Base-by-base conservation (phyloP, 2,888 invertebrate genomes). In the Pherbina coryleti region DNA sequence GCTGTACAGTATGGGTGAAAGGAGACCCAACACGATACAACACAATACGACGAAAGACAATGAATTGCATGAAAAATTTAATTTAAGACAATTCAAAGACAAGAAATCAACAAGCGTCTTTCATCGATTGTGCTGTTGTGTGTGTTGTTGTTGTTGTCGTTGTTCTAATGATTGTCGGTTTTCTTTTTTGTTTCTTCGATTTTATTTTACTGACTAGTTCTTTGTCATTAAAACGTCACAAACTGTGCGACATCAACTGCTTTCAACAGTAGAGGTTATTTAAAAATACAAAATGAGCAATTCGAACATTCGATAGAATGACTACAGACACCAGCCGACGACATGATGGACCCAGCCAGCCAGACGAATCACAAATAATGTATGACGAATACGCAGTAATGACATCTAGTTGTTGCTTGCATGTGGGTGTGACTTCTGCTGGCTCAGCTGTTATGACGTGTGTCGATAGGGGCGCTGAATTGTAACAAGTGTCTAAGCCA, bases 81-180 rank as follows among this genome's bases (percentile, higher is more conserved):
- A 72, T 72, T 72, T 57, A 72, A 60, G 34, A 60, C 34, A 60
- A 51, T 51, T 57, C 37, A 57, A 72, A 67, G 22, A 44, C 37
- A 5, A 67, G 44, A 51, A 25, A 69, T 49, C 69, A 69, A 28
- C 49, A 53, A 69, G 69, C 69, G 19, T 69, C 51, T 51, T 14
- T 69, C 25, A 51, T 69, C 14, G 69, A 34, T 66, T 49, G 22
- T 49, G n/a, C 14, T 69, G 9, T 22, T 22, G 14, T 25, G 11
- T 25, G 57, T 28, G 25, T 22, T 25, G 11, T 7, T 5, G 37
- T 44, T 11, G n/a, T n/a, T n/a, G n/a, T n/a, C n/a, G n/a, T 44
- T 14, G 5, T 60, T 14, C 11, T 44, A 37, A 37, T 37, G 37
- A 37, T 44, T 44, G 1, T 44, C 2, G 11, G 44, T 1, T 44